A percentile compares a stretch with the other conserved stretches of the same genome.
Conservation (phyloP, 2,797 vertebrate genomes). For the Margarornis squamiger region DNA sequence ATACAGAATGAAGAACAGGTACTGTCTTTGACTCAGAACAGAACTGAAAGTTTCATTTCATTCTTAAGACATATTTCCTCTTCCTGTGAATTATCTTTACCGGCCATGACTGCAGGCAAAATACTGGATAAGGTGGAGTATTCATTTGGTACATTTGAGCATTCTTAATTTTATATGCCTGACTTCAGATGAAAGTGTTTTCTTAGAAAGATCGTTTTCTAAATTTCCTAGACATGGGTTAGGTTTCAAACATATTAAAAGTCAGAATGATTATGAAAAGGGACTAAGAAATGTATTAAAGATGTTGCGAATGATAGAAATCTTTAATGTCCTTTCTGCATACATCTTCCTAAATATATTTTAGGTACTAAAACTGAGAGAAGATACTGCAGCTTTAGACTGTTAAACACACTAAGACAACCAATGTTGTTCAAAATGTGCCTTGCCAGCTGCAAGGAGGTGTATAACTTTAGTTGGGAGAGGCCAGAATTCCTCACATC, state of each 20-base stretch:
- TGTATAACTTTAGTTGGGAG: background rate
- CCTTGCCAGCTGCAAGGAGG: background rate
- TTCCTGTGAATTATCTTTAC: constrained; percentile 45
- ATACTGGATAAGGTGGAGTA: constrained; percentile 1
- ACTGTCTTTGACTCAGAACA: background rate
- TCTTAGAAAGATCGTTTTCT: constrained; percentile 1
- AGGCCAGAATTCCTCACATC: background rate
- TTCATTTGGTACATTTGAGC: constrained; percentile 7
- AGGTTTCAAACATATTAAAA: background rate
- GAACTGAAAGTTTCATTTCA: constrained; percentile 40
- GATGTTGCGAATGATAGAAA: background rate
- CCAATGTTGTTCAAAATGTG: accelerated
- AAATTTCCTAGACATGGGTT: constrained; percentile 4
- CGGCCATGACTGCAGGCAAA: background rate
- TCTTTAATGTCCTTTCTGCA: background rate
- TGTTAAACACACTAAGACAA: background rate
- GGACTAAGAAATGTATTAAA: background rate
- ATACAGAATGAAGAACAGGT: background rate
- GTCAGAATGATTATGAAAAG: background rate
- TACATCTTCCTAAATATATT: background rate
- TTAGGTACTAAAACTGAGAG: background rate
- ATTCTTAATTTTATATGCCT: constrained; percentile 13
- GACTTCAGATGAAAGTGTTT: constrained; percentile 36
- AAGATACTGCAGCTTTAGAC: background rate
- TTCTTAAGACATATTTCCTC: constrained; percentile 24